Evolutionary conservation across 2,888 invertebrate genomes (phyloP), one percentile per base, ranked within the genome.

Genomic region (Gisinianus flammeolus): DNA sequence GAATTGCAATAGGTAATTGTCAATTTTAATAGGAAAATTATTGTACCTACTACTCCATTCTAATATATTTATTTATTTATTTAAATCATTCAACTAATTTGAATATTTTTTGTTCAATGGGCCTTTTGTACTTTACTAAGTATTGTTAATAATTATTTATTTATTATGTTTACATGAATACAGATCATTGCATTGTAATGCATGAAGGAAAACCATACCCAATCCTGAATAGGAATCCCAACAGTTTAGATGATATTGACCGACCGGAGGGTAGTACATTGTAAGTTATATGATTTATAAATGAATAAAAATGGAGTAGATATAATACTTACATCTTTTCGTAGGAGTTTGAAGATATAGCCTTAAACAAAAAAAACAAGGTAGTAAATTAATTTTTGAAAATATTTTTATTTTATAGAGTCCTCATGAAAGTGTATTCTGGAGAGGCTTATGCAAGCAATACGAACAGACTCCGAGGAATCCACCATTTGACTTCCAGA

Each of bases 391-490:
- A 62, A n/a, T n/a, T n/a, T n/a, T n/a, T n/a, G n/a, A n/a, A n/a
- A n/a, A n/a, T n/a, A n/a, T n/a, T n/a, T n/a, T n/a, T n/a, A 79
- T 28, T 69, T 66, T 62, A 64, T 88, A 92, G 92, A 35, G 87
- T 92, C 22, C 88, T 91, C 80, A 85, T 92, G 22, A 85, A 91
- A 80, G 88, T 87, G 83, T 89, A 91, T 85, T 88, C 88, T 54
- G 87, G 87, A 19, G 87, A 88, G 70, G 89, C 89, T 81, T 92
- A 90, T 85, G 89, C 90, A 1, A 86, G 88, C 85, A 92, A 92
- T 87, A 89, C 89, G 80, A 88, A 89, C 82, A 87, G 89, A 4
- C 86, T 92, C 0, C 88, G 90, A 69, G 90, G 90, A 68, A 86
- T 87, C 0, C 88, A 89, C 85, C 86, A 88, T 0, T 87, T 91